Conservation (phyloP, 2,888 invertebrate genomes). For the Caenorhabditis afra region DNA sequence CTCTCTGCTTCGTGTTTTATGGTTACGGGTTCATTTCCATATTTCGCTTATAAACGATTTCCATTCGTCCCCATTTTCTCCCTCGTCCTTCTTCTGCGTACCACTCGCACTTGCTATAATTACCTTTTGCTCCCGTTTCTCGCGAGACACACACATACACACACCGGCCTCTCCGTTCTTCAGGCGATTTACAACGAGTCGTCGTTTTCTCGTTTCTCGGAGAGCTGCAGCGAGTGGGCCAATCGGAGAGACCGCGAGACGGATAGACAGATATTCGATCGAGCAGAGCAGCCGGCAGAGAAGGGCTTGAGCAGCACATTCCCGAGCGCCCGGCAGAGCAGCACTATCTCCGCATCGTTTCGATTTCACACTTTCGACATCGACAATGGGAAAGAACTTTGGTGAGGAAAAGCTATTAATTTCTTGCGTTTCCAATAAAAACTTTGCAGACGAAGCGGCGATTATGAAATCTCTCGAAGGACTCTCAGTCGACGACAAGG, state of each 20-base stretch:
- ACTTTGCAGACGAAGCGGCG: conserved; percentile 46
- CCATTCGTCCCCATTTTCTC: background rate
- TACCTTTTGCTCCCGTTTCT: conserved; percentile 16
- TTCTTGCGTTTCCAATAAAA: background rate
- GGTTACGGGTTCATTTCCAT: background rate
- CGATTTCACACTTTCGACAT: conserved; percentile 16
- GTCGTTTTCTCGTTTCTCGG: conserved; percentile 24
- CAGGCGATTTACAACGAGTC: conserved; percentile 45
- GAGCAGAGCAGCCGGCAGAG: conserved; percentile 16
- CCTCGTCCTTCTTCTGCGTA: conserved; percentile 8
- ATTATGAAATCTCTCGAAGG: conserved; percentile 64
- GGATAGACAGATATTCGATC: conserved; percentile 29
- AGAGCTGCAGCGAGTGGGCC: conserved; percentile 16
- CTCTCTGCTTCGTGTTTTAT: background rate
- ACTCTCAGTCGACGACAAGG: conserved; percentile 54
- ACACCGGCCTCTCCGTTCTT: conserved; percentile 27
- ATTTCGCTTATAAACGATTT: background rate
- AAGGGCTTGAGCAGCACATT: conserved; percentile 8
- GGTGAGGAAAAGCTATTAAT: conserved; percentile 30
- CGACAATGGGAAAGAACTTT: conserved; percentile 43
- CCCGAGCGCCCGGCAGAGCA: background rate
- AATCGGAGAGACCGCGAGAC: conserved; percentile 28
- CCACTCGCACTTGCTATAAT: conserved; percentile 37
- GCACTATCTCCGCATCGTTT: conserved; percentile 28
- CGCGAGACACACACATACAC: background rate